Base-by-base conservation (phyloP, 2,113 vertebrate genomes). In the Hydrochoerus hydrochaeris region DNA sequence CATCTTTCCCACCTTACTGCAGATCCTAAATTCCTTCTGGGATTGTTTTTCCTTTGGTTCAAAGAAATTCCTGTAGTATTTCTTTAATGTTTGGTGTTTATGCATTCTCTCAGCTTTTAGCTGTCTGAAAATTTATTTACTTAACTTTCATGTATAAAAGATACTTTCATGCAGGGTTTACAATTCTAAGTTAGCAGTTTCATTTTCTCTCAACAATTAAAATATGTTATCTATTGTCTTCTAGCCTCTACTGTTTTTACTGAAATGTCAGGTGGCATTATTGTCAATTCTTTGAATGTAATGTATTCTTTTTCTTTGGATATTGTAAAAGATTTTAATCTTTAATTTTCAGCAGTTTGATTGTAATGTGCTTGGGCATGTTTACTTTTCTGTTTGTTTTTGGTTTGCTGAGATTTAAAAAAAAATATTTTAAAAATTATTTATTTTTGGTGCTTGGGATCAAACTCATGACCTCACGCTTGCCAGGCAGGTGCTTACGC, bases 81-180 rank as follows among this genome's bases (percentile, higher is more conserved):
- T 94, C 41, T 67, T 88, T 1, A 52, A 7, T 80, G 32, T 88
- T 30, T 92, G 28, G 30, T 93, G 57, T 28, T 90, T 41, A 44
- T 96, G 85, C 30, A 46, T 73, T 95, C 28, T 91, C n/a, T 92
- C 38, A 60, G 14, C n/a, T 90, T 93, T 86, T 88, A 63, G 69
- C 46, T 94, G 44, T 80, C 22, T 46, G 78, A 89, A 94, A 96
- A 85, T 88, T 69, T 62, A 6, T 65, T 58, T 83, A 71, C 67
- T 73, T 83, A 82, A 87, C 28, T 4, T 85, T 93, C 11, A 46
- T 58, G 6, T 86, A 62, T 90, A 82, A 85, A 90, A 30, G 57
- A 24, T 93, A 63, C 20, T 73, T 93, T 85, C 60, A 85, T 54
- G 2, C 32, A 71, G 46, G 14, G 57, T 90, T 90, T 96, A 73